Percentiles rank a stretch among this genome's conserved stretches.
Conservation (phyloP, 2,797 vertebrate species). For the Sphenodon punctatus region DNA sequence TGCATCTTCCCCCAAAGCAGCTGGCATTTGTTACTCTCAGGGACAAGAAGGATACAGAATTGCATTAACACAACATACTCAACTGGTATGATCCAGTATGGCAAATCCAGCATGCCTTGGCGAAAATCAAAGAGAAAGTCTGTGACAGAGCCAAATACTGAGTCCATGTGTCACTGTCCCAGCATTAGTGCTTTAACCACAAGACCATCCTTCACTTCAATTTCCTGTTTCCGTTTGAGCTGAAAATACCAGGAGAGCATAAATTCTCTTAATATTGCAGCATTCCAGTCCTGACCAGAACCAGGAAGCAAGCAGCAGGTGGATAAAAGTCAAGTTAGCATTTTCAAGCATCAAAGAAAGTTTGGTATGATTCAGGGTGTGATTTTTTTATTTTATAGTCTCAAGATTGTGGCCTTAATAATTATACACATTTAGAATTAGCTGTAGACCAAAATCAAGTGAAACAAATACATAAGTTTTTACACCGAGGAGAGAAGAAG, state of each 20-base stretch:
- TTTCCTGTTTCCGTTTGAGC: slow-evolving; percentile 56
- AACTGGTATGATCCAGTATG: neutral
- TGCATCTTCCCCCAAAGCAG: neutral
- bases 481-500: neutral
- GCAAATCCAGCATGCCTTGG: slow-evolving; percentile 31
- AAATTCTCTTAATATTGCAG: slow-evolving; percentile 48
- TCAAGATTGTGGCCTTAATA: neutral
- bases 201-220: slow-evolving; percentile 43
- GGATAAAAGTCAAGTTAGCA: slow-evolving; percentile 59
- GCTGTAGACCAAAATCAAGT: neutral
- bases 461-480: neutral
- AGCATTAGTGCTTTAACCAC: slow-evolving; percentile 46
- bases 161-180: slow-evolving; percentile 43
- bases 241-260: slow-evolving; percentile 55
- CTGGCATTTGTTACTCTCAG: neutral
- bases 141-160: slow-evolving; percentile 39
- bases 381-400: slow-evolving; percentile 41
- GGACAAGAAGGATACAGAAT: slow-evolving; percentile 7
- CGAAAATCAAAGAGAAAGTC: slow-evolving; percentile 32
- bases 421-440: slow-evolving; percentile 29
- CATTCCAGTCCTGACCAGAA: slow-evolving; percentile 46
- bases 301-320: slow-evolving; percentile 51
- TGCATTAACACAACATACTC: slow-evolving; percentile 20
- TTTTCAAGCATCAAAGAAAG: slow-evolving; percentile 59
- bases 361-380: slow-evolving; percentile 43